Base-by-base conservation (phyloP, 2,797 vertebrate species). In the Tolypeutes matacus region DNA sequence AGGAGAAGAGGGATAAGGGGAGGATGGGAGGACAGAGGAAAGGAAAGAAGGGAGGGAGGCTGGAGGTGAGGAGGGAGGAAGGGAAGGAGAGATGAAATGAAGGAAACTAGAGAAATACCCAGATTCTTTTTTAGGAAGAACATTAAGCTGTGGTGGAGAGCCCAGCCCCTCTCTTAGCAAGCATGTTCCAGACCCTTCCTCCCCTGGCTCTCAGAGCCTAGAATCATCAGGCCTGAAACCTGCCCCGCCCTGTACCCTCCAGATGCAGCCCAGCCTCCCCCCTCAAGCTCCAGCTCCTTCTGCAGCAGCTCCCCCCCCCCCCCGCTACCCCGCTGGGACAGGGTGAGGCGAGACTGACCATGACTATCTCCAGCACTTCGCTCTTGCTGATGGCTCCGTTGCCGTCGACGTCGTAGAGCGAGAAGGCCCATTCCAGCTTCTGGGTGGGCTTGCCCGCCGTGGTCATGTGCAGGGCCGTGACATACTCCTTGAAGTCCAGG, bases 341-440 rank as follows among this genome's bases (percentile, higher is more conserved):
- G n/a, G 46, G 29, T 31, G 29, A 69, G 20, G 7, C 18, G 36
- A 80, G 10, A 97, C 97, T 92, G 36, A 99, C 99, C 98, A 98
- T 98, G 86, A 99, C 98, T 10, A 99, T 99, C 97, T 99, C 99
- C 36, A 99, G 98, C 93, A 99, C 99, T 97, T 99, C 99, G 0
- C 69, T 98, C 96, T 99, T 99, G 98, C 99, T 99, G 98, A 99
- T 99, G 98, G 99, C 98, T 0, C 99, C 99, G 0, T 99, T 99
- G 18, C 99, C 98, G 0, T 99, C 99, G 14, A 99, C 99, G 1
- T 99, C 99, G 8, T 99, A 99, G 36, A 99, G 98, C 0, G 99
- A 99, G 56, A 99, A 99, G 2, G 99, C 99, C 99, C 99, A 99
- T 95, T 99, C 99, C 1, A 99, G 98, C 86, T 99, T 99, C 86